Conservation (phyloP, 37 sponge, comb jelly and placozoan species). For the Chondrilla cf. caribensis region DNA sequence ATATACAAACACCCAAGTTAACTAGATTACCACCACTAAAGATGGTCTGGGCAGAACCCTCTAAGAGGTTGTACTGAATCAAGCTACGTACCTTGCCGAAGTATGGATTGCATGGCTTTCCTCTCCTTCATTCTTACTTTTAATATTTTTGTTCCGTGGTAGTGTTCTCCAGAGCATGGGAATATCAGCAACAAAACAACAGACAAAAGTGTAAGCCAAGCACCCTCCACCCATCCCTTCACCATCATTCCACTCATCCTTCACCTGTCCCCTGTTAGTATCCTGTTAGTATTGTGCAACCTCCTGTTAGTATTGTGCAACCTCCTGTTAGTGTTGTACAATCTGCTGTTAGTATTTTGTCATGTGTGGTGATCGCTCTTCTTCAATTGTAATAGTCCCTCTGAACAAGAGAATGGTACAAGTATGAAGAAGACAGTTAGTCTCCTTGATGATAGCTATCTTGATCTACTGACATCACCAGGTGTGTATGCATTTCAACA, state of each 20-base stretch:
- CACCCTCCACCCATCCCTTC: too few species aligned
- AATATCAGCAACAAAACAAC: background rate
- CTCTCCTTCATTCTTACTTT: too few species aligned
- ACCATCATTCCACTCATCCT: too few species aligned
- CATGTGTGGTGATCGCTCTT: too few species aligned
- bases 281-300: background rate
- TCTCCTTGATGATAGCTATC: slow-evolving; percentile 65
- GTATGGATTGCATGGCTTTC: too few species aligned
- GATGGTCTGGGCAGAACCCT: too few species aligned
- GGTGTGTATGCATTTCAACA: slow-evolving; percentile 2
- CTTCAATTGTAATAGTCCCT: background rate
- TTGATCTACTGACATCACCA: background rate
- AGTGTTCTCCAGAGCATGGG: background rate
- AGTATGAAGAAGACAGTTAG: slow-evolving; percentile 19
- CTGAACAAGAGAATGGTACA: background rate
- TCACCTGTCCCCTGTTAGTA: too few species aligned
- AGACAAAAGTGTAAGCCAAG: background rate
- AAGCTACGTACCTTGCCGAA: too few species aligned
- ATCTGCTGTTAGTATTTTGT: background rate
- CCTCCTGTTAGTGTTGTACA: background rate
- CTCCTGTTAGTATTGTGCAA: background rate
- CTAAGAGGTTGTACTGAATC: too few species aligned
- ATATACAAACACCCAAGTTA: too few species aligned
- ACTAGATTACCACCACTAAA: too few species aligned
- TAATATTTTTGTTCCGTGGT: too few species aligned